Conservation (phyloP, 2,113 vertebrate genomes). For the Blennius ocellaris region DNA sequence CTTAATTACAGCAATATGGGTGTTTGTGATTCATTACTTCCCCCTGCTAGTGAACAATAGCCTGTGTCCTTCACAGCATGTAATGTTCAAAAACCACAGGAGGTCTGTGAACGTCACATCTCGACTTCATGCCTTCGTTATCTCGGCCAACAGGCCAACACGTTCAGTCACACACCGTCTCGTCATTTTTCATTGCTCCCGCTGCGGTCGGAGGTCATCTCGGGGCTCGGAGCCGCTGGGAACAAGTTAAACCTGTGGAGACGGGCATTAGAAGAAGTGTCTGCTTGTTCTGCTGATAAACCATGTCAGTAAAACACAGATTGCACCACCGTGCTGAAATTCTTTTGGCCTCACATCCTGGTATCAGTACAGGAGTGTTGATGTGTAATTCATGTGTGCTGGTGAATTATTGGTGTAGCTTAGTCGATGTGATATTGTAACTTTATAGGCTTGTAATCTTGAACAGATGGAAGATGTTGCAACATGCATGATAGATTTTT, state of each 20-base stretch:
- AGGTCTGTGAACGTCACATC: constrained; percentile 19
- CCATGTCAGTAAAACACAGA: too few species aligned
- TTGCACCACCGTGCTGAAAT: too few species aligned
- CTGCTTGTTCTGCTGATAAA: constrained; percentile 23
- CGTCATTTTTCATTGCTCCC: constrained; percentile 24
- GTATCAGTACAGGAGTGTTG: too few species aligned
- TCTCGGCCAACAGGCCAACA: background rate
- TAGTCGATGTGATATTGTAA: background rate
- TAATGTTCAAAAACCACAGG: constrained; percentile 46
- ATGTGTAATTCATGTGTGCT: background rate
- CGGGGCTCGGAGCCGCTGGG: constrained; percentile 24
- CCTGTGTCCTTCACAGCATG: background rate
- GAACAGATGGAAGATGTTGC: too few species aligned
- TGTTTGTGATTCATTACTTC: too few species aligned
- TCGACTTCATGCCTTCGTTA: background rate
- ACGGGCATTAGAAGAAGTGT: constrained; percentile 8
- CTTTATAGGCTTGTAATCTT: background rate
- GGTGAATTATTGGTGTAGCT: too few species aligned
- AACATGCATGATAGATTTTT: background rate
- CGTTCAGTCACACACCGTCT: background rate
- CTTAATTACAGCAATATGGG: too few species aligned
- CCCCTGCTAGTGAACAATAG: background rate
- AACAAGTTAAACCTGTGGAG: constrained; percentile 27
- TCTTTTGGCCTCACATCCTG: too few species aligned
- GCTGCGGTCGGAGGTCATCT: constrained; percentile 26